Conservation (phyloP, 2,888 invertebrate species). For the Oxytorus armatus region DNA sequence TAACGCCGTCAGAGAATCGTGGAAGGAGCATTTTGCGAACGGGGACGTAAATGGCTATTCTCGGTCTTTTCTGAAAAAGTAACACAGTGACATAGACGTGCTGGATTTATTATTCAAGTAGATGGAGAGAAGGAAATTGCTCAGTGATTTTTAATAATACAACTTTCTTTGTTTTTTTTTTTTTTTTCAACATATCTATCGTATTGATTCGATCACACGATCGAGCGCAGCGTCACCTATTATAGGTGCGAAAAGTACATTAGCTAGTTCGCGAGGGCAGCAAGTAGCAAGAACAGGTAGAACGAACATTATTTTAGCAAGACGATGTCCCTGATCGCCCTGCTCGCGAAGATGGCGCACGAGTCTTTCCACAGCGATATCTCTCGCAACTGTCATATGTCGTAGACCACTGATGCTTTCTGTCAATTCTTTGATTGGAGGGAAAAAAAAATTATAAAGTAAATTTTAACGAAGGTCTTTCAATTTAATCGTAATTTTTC, state of each 20-base stretch:
- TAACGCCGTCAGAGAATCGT: slow-evolving; percentile 5
- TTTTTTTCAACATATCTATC: slow-evolving; percentile 52
- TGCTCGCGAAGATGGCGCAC: slow-evolving; percentile 74
- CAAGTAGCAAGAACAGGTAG: slow-evolving; percentile 77
- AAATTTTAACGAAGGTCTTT: neutral
- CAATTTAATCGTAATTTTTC: too few species aligned
- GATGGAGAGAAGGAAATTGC: too few species aligned
- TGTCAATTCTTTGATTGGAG: slow-evolving; percentile 74
- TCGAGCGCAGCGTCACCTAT: slow-evolving; percentile 79
- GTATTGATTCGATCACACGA: slow-evolving; percentile 79
- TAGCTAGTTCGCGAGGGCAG: slow-evolving; percentile 77
- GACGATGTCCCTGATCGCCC: slow-evolving; percentile 72
- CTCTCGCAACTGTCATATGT: slow-evolving; percentile 73
- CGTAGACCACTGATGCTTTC: slow-evolving; percentile 71
- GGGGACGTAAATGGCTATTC: too few species aligned
- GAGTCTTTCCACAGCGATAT: slow-evolving; percentile 74
- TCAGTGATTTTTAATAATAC: neutral
- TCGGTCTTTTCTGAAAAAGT: too few species aligned
- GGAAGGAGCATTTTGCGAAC: neutral
- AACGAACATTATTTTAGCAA: slow-evolving; percentile 77
- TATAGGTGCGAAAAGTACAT: slow-evolving; percentile 78
- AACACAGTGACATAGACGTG: too few species aligned
- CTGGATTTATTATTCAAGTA: neutral
- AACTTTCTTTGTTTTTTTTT: neutral
- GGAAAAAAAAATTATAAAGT: neutral